These are phyloP conservation scores for Apis florea DNA, from an alignment of 1,140 invertebrate genomes.

Conservation along the genomic window DNA sequence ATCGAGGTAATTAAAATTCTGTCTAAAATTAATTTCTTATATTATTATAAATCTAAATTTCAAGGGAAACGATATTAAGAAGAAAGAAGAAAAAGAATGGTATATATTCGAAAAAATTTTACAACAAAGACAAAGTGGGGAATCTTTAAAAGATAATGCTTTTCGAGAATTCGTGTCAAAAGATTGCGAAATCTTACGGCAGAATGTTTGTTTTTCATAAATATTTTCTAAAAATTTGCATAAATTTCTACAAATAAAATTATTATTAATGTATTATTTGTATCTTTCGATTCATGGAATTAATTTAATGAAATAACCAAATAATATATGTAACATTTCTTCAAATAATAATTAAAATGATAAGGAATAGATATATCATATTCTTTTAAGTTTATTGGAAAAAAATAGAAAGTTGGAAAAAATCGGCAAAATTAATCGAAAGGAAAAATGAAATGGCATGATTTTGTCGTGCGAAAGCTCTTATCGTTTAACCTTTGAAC, in stretches of 20 bases:
- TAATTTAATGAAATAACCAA: not conserved
- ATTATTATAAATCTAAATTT: not conserved
- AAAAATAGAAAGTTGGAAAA: not conserved
- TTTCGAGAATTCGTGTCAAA: constrained; percentile 20
- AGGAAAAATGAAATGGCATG: not conserved
- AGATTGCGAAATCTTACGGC: constrained; percentile 28
- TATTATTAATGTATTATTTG: not conserved
- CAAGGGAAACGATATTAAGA: constrained; percentile 26
- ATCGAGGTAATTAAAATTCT: constrained; percentile 42
- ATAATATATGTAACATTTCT: not conserved
- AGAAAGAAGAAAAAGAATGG: constrained; percentile 22
- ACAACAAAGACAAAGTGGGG: not conserved
- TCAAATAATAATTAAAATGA: not conserved
- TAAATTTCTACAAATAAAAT: not conserved
- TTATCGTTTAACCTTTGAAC: constrained; percentile 55
- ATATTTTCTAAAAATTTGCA: not conserved
- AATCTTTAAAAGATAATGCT: not conserved
- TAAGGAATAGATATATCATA: too few relatives aligned
- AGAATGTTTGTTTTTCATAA: not conserved
- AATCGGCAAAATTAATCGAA: not conserved
- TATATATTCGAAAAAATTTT: constrained; percentile 32
- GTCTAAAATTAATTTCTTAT: not conserved
- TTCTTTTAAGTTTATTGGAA: not conserved
- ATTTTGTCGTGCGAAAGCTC: constrained; percentile 25
- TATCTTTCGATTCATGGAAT: fast-evolving